Base-by-base conservation (phyloP, 2,888 invertebrate species). In the Pseudanteris insignis region DNA sequence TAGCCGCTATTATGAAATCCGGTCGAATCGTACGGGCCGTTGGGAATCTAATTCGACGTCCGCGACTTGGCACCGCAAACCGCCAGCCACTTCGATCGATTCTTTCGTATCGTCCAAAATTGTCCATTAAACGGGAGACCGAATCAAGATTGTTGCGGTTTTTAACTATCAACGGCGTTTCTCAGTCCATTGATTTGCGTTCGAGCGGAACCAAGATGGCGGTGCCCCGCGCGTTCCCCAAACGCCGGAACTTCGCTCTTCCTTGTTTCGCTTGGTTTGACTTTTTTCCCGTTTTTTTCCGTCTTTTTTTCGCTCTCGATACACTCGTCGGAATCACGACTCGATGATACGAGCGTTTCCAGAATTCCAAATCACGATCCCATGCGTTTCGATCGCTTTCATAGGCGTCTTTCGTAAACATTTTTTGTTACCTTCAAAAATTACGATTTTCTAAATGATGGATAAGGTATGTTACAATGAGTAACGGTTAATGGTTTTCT, bases 191-290 rank as follows among this genome's bases (percentile, higher is more conserved):
- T 66, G 67, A 57, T 38, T 66, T 63, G 67, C 68, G 67, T 67
- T 69, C 71, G 66, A 70, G 71, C 72, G 73, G 69, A 74, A 74
- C 73, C 68, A 74, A 75, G 70, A 74, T 73, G 73, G 72, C 71
- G 44, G 67, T 10, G 7, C 2, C 38, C 50, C 33, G 54, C 64
- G 51, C 47, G 65, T 57, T 54, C 58, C 60, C 58, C 53, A 58
- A 40, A 33, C 32, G 37, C 54, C 61, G 63, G 64, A 65, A 53
- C 58, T 46, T 54, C 61, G 47, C 53, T 64, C 57, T 44, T 61
- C 48, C 54, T 58, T 50, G 53, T 50, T 46, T 60, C 47, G 30
- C 40, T 54, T 40, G 40, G 37, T 58, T 63, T 53, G 14, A 30
- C 62, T 44, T 48, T 60, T 34, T 54, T 54, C 47, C 47, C 25